Percentiles rank a stretch among this genome's conserved stretches.
These are phyloP conservation scores for Daubentonia madagascariensis DNA, from an alignment of 2,113 vertebrate species.

Conservation along the genomic window DNA sequence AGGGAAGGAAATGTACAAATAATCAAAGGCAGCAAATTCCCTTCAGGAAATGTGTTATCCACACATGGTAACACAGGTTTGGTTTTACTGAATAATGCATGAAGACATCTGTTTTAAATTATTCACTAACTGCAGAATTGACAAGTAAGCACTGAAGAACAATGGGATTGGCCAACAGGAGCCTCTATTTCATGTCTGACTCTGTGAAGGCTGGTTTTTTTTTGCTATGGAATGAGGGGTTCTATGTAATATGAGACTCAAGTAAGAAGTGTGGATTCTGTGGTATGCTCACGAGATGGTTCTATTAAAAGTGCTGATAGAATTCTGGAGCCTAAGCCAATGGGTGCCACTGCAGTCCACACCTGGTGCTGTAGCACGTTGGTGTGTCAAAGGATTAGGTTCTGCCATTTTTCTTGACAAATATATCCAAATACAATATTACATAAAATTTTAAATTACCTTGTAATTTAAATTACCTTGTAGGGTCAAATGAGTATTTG, in stretches of 20 bases:
- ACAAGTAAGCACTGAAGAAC: conserved; percentile 71
- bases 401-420: not conserved
- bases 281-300: not conserved
- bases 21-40: conserved; percentile 58
- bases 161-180: not conserved
- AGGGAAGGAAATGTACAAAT: conserved; percentile 44
- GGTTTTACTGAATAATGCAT: conserved; percentile 53
- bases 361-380: not conserved
- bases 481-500: not conserved
- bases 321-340: not conserved
- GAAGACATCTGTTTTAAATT: conserved; percentile 59
- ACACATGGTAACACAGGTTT: conserved; percentile 45
- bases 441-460: not conserved
- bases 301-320: not conserved
- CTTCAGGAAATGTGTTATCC: conserved; percentile 55
- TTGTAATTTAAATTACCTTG: not conserved
- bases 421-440: not conserved
- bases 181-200: not conserved
- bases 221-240: not conserved
- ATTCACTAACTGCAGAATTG: conserved; percentile 5
- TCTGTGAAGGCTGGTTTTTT: not conserved
- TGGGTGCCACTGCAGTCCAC: not conserved
- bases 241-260: not conserved
- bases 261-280: not conserved
- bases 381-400: not conserved